Base-by-base conservation (phyloP, 2,797 vertebrate species). In the Clamator glandarius region DNA sequence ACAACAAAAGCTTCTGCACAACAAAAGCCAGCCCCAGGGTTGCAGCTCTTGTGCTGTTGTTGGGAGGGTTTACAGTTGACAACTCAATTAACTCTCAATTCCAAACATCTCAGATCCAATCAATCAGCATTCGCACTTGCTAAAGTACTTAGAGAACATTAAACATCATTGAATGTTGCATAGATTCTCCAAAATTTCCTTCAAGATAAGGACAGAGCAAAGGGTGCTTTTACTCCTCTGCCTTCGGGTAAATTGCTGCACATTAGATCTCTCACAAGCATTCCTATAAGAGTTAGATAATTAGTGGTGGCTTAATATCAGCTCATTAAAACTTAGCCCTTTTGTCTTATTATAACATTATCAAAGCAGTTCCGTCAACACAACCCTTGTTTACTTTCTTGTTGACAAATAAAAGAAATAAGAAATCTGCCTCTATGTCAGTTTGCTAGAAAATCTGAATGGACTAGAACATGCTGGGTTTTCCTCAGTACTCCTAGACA, bases 21-120 rank as follows among this genome's bases (percentile, higher is more conserved):
- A 76, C 70, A 92, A 86, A 63, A 88, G 35, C 48, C 44, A 9
- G 23, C 64, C 77, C 14, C 64, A 58, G 52, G 80, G 64, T 92
- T 79, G 80, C 63, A 82, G 54, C 50, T 61, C 74, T 70, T 33
- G 20, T 76, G 80, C 61, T 67, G 76, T 21, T 89, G 78, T 67
- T 79, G 77, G 57, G 87, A 88, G 72, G 68, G 46, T 90, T 92
- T 91, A 77, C 63, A 90, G 59, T 26, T 62, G 52, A 86, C 57
- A 90, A 82, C 76, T 93, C 88, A 93, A 96, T 90, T 95, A 93
- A 95, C 54, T 90, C 75, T 57, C 64, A 81, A 83, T 83, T 93
- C 89, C 89, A 92, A 93, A 92, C 61, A 58, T 8, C 66, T 94
- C 93, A 89, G 68, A 90, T 90, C 63, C 64, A 89, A 95, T 92